phyloP scores from a whole-genome alignment of 2,888 invertebrate genomes.

The Troides aeacus region DNA sequence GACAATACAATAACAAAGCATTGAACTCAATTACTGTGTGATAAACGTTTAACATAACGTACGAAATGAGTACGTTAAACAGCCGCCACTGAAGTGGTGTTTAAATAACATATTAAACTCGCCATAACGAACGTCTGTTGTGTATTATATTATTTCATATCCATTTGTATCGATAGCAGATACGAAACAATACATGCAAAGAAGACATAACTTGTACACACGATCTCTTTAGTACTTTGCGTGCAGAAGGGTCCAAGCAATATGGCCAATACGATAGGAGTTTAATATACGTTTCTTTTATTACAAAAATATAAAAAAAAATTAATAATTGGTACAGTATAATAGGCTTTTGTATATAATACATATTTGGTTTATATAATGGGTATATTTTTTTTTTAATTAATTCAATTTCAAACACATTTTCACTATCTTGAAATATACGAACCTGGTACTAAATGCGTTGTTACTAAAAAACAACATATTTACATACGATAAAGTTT shows the following conservation, averaged over 20 bases:
- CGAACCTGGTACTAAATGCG: neutral
- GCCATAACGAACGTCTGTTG: neutral
- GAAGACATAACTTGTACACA: neutral
- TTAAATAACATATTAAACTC: conserved; percentile 18
- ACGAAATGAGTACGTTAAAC: neutral
- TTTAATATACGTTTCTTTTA: neutral
- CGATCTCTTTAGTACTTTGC: neutral
- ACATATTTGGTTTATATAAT: neutral
- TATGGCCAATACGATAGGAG: neutral
- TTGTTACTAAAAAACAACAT: neutral
- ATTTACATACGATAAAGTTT: neutral
- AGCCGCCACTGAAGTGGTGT: conserved; percentile 5
- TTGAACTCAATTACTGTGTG: conserved; percentile 7
- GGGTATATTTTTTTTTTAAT: neutral
- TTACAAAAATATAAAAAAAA: neutral
- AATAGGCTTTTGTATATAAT: neutral
- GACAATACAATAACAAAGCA: neutral
- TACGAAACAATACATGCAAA: neutral
- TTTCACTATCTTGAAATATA: neutral
- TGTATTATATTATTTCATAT: neutral
- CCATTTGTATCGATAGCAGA: neutral
- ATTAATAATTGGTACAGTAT: neutral
- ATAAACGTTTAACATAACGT: conserved; percentile 3
- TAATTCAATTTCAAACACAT: neutral
- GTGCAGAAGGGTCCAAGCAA: neutral